Base-by-base conservation (phyloP, 2,113 vertebrate genomes). In the Pyrgilauda ruficollis region DNA sequence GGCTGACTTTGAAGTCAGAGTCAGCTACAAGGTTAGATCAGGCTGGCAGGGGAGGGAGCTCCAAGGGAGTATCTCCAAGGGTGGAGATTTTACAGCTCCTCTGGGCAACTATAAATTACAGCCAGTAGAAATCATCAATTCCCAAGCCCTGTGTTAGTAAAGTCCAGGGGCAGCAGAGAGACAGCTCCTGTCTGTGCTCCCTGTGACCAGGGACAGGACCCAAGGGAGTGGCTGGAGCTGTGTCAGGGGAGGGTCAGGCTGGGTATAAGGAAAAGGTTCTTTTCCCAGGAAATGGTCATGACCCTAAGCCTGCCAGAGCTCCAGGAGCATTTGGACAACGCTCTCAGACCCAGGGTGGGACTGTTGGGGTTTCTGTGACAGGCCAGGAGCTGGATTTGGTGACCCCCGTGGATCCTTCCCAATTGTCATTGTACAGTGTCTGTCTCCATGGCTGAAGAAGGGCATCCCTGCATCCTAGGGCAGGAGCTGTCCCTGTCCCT, bases 21-120 rank as follows among this genome's bases (percentile, higher is more conserved):
- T 44, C 31, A 70, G 12, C 56, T 52, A 14, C 67, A 53, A 49
- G 62, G 52, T 79, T 68, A 24, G 67, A 27, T 73, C 31, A 44
- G 68, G 43, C 50, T 89, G 58, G 53, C 82, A 21, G 2, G 33
- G 21, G 21, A 55, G 35, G 69, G 23, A 68, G 39, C 59, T 56
- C 35, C 35, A 37, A 37, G 35, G 35, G 81, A 58, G 23, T 28
- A 9, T 81, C n/a, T 82, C 41, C 46, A 66, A n/a, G 43, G 69
- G 24, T 78, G 61, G 52, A 70, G 56, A 43, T 84, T 95, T 69
- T 80, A 44, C 68, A 91, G 37, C n/a, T 89, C 84, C 59, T 33
- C 21, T 62, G 64, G 17, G 50, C 44, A 56, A 0, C 41, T 37
- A 2, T 2, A 75, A 81, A 53, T 89, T 35, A n/a, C 52, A 63